Evolutionary conservation across 2,797 vertebrate species (phyloP), one percentile per base, ranked within the genome.

Genomic region (Enteromius unitaeniatus): DNA sequence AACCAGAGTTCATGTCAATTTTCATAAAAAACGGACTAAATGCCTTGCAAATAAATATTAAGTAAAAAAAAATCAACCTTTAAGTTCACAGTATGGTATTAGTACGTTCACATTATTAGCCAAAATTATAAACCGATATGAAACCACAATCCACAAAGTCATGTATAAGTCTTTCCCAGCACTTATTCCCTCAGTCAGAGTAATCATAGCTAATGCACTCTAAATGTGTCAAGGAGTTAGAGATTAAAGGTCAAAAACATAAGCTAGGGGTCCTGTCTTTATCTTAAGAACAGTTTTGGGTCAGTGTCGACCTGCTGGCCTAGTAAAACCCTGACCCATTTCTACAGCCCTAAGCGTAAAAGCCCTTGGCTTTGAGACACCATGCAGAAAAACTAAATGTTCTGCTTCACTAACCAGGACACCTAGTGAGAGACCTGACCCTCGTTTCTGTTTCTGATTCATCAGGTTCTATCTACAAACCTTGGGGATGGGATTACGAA

Each of bases 281-380:
- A 3, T 31, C 74, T 51, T 26, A 85, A 72, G 60, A 42, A 65
- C 81, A 81, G 72, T 80, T 85, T 40, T 47, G 65, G 78, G 84
- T 78, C 70, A 82, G 1, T 26, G 26, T 72, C 62, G 47, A 81
- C 58, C 11, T 31, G 42, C 73, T 69, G 74, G 68, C 47, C 60
- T 58, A 69, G 49, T 86, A 78, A 81, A 84, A 85, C 14, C 34
- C 68, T 88, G 87, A 86, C 84, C 88, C 47, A 86, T 47, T 89
- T 87, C 67, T 60, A 31, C 74, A 80, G 79, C 79, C 82, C 81
- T 74, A 84, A 82, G 79, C 70, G 15, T 67, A 51, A 79, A 79
- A 84, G 62, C 69, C 73, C 45, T 68, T 4, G 40, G 82, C 79
- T 78, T 49, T 72, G 70, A 64, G 74, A 84, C 42, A 28, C 28